Evolutionary conservation across 2,888 invertebrate genomes (phyloP).

Genomic region (Margaritifera margaritifera): DNA sequence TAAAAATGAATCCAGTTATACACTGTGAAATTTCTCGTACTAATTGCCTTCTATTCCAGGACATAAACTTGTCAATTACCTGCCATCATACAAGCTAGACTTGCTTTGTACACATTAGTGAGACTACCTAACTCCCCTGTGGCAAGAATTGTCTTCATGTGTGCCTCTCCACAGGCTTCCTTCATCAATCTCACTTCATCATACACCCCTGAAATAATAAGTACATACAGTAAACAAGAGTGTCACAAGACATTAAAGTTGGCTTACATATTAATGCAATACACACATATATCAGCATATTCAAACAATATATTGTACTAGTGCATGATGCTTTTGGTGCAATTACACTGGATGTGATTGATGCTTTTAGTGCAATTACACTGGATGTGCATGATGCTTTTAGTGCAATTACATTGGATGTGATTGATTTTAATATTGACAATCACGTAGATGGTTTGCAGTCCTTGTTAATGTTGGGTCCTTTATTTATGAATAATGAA

Average conservation of each 20-base stretch:
- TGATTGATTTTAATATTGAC: no score
- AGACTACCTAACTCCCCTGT: constrained; percentile 92
- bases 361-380: no score
- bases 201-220: constrained; percentile 77
- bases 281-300: background rate
- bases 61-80: constrained; percentile 54
- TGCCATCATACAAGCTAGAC: constrained; percentile 90
- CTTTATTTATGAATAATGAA: no score
- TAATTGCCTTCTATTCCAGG: no score
- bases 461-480: no score
- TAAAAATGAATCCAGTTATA: background rate
- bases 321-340: no score
- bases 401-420: no score
- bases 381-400: no score
- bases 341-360: no score
- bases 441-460: no score
- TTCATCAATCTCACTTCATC: constrained; percentile 88
- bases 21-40: no score
- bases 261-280: background rate
- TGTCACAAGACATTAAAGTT: background rate
- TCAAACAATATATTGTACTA: no score
- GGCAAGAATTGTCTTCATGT: constrained; percentile 94
- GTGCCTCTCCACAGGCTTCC: constrained; percentile 82
- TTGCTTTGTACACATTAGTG: constrained; percentile 86
- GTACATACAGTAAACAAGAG: background rate